Evolutionary conservation across 2,113 vertebrate species (phyloP).

Genomic region (Hydrochoerus hydrochaeris): DNA sequence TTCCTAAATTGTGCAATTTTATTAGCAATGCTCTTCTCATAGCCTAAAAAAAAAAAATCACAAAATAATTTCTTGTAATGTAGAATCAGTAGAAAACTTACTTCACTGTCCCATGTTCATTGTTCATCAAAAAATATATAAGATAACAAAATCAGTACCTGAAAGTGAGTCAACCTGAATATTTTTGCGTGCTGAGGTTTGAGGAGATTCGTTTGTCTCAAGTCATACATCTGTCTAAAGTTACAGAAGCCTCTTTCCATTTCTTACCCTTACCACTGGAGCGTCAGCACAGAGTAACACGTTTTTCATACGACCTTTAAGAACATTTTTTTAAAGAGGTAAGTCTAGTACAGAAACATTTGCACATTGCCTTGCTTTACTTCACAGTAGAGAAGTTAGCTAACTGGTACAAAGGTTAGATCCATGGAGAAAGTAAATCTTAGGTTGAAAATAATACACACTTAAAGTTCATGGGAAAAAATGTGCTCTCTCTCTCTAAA

Average conservation of each 20-base stretch:
- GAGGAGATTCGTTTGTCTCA: not conserved
- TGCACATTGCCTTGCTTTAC: conserved; percentile 50
- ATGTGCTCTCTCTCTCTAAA: conserved; percentile 16
- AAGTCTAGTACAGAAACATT: conserved; percentile 46
- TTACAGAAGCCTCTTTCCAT: not conserved
- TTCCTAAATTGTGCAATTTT: conserved; percentile 51
- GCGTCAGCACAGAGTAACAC: not conserved
- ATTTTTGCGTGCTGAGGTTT: not conserved
- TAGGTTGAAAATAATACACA: conserved; percentile 35
- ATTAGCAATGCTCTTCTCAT: conserved; percentile 50
- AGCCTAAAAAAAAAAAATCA: conserved; percentile 53
- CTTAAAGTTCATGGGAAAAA: conserved; percentile 32
- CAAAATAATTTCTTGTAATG: conserved; percentile 48
- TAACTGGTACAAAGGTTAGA: conserved; percentile 10
- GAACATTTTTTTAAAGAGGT: not conserved
- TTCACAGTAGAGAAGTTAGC: conserved; percentile 45
- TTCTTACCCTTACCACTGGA: not conserved
- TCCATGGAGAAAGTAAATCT: conserved; percentile 35
- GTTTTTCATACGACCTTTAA: not conserved
- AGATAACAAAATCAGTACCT: conserved; percentile 43
- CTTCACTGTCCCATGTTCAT: not conserved
- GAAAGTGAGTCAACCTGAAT: conserved; percentile 20
- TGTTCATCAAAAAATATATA: conserved; percentile 42
- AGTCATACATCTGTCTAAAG: not conserved
- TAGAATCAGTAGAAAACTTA: conserved; percentile 67